Evolutionary conservation across 1,140 invertebrate genomes (phyloP).

Genomic region (Scaptomyza montana): DNA sequence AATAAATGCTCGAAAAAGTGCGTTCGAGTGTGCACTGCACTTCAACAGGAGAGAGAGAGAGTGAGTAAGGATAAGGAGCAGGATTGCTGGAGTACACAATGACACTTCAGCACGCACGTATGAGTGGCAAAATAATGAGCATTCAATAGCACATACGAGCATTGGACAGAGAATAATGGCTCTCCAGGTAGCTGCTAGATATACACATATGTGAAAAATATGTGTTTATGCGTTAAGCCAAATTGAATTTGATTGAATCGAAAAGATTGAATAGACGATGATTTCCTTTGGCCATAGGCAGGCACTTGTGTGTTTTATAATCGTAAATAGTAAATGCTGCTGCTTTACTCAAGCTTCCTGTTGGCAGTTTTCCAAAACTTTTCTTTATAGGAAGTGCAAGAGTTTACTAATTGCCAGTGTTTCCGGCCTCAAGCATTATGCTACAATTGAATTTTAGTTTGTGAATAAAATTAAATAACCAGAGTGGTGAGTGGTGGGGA

Average conservation of each 20-base stretch:
- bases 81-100: constrained; percentile 23
- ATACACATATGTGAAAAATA: neutral
- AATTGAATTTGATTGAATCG: constrained; percentile 52
- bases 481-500: neutral
- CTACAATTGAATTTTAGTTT: constrained; percentile 41
- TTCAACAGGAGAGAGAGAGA: constrained; percentile 11
- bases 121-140: constrained; percentile 78
- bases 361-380: neutral
- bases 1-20: constrained; percentile 44
- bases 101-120: constrained; percentile 63
- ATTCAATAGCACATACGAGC: constrained; percentile 47
- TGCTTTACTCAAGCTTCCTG: neutral
- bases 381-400: constrained; percentile 47
- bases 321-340: neutral
- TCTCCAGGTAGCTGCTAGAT: constrained; percentile 44
- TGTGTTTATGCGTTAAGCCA: constrained; percentile 38
- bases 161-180: constrained; percentile 40
- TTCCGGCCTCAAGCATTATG: constrained; percentile 56
- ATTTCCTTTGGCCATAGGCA: constrained; percentile 2
- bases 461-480: neutral
- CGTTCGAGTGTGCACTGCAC: constrained; percentile 55
- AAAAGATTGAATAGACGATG: constrained; percentile 36
- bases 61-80: neutral
- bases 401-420: constrained; percentile 26
- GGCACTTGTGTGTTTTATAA: neutral